Evolutionary conservation across 2,888 invertebrate genomes (phyloP).

Genomic region (Pollenia amentaria): DNA sequence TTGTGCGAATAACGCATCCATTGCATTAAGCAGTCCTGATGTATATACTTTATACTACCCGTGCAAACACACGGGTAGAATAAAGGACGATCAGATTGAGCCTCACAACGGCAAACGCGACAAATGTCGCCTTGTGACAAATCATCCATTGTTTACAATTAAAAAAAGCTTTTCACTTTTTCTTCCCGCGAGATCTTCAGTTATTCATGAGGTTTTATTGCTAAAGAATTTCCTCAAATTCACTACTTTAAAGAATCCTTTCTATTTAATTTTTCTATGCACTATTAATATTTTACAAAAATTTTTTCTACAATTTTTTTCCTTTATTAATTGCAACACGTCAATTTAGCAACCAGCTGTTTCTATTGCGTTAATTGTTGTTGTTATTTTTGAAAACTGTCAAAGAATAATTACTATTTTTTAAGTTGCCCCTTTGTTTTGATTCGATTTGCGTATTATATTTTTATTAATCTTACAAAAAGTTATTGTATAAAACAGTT

Average conservation of each 20-base stretch:
- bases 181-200: slow-evolving; percentile 27
- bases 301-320: slow-evolving; percentile 43
- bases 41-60: slow-evolving; percentile 99
- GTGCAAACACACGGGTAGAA: slow-evolving; percentile 99
- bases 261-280: background rate
- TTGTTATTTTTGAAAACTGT: slow-evolving; percentile 59
- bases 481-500: background rate
- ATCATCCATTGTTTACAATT: slow-evolving; percentile 81
- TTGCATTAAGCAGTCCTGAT: slow-evolving; percentile 98
- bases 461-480: background rate
- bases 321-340: slow-evolving; percentile 69
- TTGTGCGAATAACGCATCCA: slow-evolving; percentile 99
- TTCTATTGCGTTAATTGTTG: slow-evolving; percentile 54
- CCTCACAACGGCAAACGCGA: slow-evolving; percentile 98
- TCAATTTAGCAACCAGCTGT: slow-evolving; percentile 70
- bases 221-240: background rate
- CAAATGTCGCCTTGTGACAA: slow-evolving; percentile 92
- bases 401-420: slow-evolving; percentile 28
- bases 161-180: slow-evolving; percentile 40
- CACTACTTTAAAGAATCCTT: background rate
- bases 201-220: slow-evolving; percentile 39
- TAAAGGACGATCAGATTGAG: slow-evolving; percentile 94
- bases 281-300: slow-evolving; percentile 22
- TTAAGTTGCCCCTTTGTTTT: background rate
- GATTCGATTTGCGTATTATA: slow-evolving; percentile 21